Evolutionary conservation across 2,797 vertebrate genomes (phyloP), one percentile per base, ranked within the genome.

Genomic region (Ptychadena robeensis): DNA sequence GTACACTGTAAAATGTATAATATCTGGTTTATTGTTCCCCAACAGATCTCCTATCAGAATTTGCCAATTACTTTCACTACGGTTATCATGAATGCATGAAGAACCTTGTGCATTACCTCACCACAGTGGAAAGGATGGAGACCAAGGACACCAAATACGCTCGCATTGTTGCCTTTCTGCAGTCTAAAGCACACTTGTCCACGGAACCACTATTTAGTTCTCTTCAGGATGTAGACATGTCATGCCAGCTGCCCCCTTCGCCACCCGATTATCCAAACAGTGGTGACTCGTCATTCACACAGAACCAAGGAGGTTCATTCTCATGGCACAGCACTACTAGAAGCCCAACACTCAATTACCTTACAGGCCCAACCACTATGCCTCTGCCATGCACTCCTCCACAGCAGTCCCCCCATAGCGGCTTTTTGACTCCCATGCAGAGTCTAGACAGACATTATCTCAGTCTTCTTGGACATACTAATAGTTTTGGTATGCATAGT

Each of bases 81-180:
- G 98, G 98, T 86, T 99, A 99, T 89, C 97, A 97, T 80, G 97
- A 99, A 88, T 99, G 98, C 85, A 98, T 99, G 97, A 98, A 98
- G 91, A 99, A 99, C 89, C 91, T 99, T 83, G 98, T 99, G 64
- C 97, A 99, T 89, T 99, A 99, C 85, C 92, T 99, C 86, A 99
- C 97, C 86, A 98, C 98, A 0, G 97, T 98, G 88, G 98, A 99
- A 89, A 89, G 97, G 79, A 96, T 96, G 88, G 98, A 99, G 89
- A 98, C 97, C 91, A 98, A 98, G 92, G 98, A 99, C 91, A 96
- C 96, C 87, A 98, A 98, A 87, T 98, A 98, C 83, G 97, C 97
- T 31, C 95, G 97, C 82, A 97, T 99, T 87, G 94, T 99, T n/a
- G 96, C 97, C 65, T 99, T 99, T 88, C 82, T 99, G 84, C 98